Percentiles rank a stretch among this genome's conserved stretches.
phyloP scores from a whole-genome alignment of 1,140 invertebrate genomes.

The Laupala kohalensis region DNA sequence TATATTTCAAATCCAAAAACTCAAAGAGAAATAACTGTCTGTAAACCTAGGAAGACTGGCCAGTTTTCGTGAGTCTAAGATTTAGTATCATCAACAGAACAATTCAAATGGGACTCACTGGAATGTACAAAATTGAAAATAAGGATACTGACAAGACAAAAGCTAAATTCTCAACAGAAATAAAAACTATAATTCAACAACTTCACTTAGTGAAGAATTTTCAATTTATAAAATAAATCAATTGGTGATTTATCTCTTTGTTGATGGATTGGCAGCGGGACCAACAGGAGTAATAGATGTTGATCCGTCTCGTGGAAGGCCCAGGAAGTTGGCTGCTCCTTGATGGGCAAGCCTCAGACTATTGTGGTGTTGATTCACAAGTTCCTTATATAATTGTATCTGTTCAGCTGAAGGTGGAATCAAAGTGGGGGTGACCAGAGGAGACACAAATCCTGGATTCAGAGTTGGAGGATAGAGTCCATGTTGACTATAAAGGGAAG shows the following conservation, averaged over 20 bases:
- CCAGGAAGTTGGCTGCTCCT: constrained; percentile 7
- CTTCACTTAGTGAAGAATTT: no score
- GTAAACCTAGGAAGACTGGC: no score
- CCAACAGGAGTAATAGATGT: constrained; percentile 14
- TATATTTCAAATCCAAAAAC: no score
- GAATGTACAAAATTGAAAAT: no score
- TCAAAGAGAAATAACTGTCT: no score
- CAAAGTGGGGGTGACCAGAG: background rate
- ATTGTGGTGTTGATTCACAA: constrained; percentile 2
- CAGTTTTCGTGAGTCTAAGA: no score
- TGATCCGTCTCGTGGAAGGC: constrained; percentile 11
- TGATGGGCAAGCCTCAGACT: background rate
- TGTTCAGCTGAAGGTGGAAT: constrained; percentile 9
- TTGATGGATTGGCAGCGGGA: constrained; percentile 2
- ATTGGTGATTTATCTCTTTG: constrained; percentile 1
- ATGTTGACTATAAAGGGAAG: constrained; percentile 2
- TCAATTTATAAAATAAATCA: no score
- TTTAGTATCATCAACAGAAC: no score
- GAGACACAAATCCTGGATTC: constrained; percentile 1
- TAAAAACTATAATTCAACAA: no score
- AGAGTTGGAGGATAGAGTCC: background rate
- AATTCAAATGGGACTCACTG: no score
- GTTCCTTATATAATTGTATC: constrained; percentile 12
- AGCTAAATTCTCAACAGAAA: no score
- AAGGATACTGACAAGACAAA: no score